A percentile compares a stretch with the other conserved stretches of the same genome.
Evolutionary conservation across 2,888 invertebrate genomes (phyloP).

Genomic region (Nineta flava): DNA sequence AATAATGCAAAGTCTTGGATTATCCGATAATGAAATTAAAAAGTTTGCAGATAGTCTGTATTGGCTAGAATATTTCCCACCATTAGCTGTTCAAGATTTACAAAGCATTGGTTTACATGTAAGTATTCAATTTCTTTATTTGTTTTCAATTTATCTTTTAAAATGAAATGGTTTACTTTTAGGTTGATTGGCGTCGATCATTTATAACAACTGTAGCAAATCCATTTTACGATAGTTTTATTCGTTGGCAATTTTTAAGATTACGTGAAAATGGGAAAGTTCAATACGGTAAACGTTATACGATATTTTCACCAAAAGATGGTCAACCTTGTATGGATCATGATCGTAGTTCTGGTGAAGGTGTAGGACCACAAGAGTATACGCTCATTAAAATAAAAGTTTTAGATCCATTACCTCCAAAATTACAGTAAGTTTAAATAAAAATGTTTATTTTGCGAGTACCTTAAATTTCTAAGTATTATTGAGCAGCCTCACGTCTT

Average conservation of each 20-base stretch:
- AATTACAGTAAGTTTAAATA: conserved; percentile 38
- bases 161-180: conserved; percentile 11
- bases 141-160: conserved; percentile 6
- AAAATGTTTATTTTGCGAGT: conserved; percentile 10
- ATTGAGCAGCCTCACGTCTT: too few relatives aligned
- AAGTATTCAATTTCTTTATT: conserved; percentile 21
- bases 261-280: conserved; percentile 77
- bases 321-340: conserved; percentile 99
- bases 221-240: conserved; percentile 94
- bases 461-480: too few relatives aligned
- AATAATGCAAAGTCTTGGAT: conserved; percentile 89
- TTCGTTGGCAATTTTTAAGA: conserved; percentile 88
- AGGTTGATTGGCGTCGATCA: conserved; percentile 96
- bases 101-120: conserved; percentile 82
- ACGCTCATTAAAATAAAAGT: conserved; percentile 89
- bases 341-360: conserved; percentile 89
- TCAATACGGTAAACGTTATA: conserved; percentile 92
- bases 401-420: conserved; percentile 51
- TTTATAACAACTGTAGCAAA: conserved; percentile 98
- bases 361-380: conserved; percentile 96
- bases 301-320: conserved; percentile 91
- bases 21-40: conserved; percentile 80
- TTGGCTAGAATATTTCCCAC: conserved; percentile 98
- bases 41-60: conserved; percentile 78
- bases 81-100: conserved; percentile 71